Base-by-base conservation (phyloP, 2,888 invertebrate species). In the Chirona hameri region DNA sequence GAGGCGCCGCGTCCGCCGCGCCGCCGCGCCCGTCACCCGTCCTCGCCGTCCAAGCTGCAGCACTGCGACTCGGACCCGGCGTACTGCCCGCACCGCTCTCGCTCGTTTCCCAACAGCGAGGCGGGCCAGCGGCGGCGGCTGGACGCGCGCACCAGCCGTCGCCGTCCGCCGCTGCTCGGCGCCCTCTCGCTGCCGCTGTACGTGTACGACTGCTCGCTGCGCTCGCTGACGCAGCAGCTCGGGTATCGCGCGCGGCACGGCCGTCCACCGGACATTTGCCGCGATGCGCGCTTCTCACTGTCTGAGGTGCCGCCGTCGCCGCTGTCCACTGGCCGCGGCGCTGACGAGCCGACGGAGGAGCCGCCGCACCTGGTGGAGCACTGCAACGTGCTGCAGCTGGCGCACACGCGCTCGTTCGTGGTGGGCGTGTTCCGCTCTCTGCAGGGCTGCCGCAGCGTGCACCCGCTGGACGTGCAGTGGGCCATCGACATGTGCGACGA, bases 401-500 rank as follows among this genome's bases (percentile, higher is more conserved):
- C 83, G n/a, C 84, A 84, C 69, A 82, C 83, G 46, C 84, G 84
- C 18, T 81, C 84, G 24, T 84, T 84, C 81, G 84, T 85, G n/a
- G 60, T 84, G n/a, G 84, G 83, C 10, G 83, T 84, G 48, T 85
- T 84, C 81, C 82, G 91, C 83, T 91, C 92, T 4, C 88, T 94
- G 79, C 91, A 92, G 85, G 88, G 89, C 72, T 91, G 90, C 82
- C 89, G 90, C 72, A 89, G 89, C 81, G 88, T 93, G 39, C 90
- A 91, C 85, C 89, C 89, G 79, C 89, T 90, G 79, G 93, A 94
- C 87, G 91, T 93, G 84, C 91, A 92, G 84, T 90, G 91, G 15
- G 92, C 93, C 48, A 91, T 94, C 85, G 92, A 92, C 85, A 91
- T 93, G 85, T 93, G 93, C 87, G 91, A 92, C 85, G 92, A 93